Base-by-base conservation (phyloP, 2,888 invertebrate genomes). In the Operophtera brumata region DNA sequence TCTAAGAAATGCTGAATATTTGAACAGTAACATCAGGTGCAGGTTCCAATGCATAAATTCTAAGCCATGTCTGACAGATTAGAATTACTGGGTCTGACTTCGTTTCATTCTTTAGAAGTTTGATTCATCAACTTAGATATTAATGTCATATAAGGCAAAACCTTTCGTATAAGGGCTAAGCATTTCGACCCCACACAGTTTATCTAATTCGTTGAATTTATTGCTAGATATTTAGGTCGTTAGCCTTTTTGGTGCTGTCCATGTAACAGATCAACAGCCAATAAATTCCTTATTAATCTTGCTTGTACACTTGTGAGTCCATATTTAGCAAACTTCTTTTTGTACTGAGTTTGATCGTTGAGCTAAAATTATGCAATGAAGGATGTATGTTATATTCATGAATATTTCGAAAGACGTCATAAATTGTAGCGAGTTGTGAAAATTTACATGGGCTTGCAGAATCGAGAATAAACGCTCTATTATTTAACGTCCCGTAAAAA, bases 1-100 rank as follows among this genome's bases (percentile, higher is more conserved):
- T 82, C 79, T 75, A 71, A 75, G 82, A 78, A 81, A 68, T 69
- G 71, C 73, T 80, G 78, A 76, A 79, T 82, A 82, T 80, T 80
- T 79, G 73, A 79, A 52, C 67, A 74, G 73, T 71, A 62, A 58
- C 69, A 66, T 66, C 65, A 62, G 54, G 59, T 50, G 57, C 54
- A 49, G 55, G 60, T 58, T 65, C 57, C 43, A 50, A 54, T 48
- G 53, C 42, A 55, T 54, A 39, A 37, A 59, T 61, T 58, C 54
- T 49, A 60, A 55, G 39, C 45, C 44, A 35, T 41, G 41, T 39
- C 49, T 47, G 53, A 47, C 54, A 43, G 46, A 46, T 60, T 50
- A 59, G 45, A 60, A 56, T 59, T 54, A 59, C 37, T 56, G 25
- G 40, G 9, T 40, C 13, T 46, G 35, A 41, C 45, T 41, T 42